Evolutionary conservation across 2,888 invertebrate species (phyloP).

Genomic region (Terebella lapidaria): DNA sequence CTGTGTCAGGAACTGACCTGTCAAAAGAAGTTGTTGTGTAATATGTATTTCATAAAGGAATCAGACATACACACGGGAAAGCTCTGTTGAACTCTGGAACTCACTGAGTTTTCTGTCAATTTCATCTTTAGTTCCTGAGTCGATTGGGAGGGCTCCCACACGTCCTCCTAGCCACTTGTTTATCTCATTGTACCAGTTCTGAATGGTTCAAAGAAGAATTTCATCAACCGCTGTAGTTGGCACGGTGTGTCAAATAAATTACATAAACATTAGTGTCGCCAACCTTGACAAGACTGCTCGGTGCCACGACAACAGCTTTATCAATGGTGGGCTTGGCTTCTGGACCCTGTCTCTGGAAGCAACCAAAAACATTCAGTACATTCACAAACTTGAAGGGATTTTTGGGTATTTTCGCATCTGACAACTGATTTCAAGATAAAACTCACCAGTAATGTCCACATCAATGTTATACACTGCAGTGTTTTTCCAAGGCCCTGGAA

Average conservation of each 20-base stretch:
- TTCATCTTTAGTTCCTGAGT: constrained; percentile 66
- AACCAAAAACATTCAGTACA: background rate
- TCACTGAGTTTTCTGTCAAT: constrained; percentile 61
- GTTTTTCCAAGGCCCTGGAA: constrained; percentile 84
- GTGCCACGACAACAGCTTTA: constrained; percentile 92
- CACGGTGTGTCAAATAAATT: too few species aligned
- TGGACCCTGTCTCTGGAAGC: constrained; percentile 72
- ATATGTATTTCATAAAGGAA: too few species aligned
- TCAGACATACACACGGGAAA: too few species aligned
- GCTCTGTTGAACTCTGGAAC: background rate
- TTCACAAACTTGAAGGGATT: background rate
- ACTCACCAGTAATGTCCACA: constrained; percentile 80
- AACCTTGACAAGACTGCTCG: constrained; percentile 92
- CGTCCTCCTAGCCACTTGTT: constrained; percentile 89
- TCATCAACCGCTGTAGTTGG: too few species aligned
- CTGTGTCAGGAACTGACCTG: background rate
- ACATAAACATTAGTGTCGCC: too few species aligned
- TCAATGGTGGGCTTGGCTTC: constrained; percentile 83
- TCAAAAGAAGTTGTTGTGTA: background rate
- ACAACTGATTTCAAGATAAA: too few species aligned
- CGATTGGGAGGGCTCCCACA: constrained; percentile 65
- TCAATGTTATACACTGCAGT: constrained; percentile 88
- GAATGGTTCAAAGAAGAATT: constrained; percentile 28
- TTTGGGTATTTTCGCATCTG: too few species aligned
- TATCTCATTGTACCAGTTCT: constrained; percentile 98